Conservation (phyloP, 2,888 invertebrate genomes). For the Cataglyphis livida region DNA sequence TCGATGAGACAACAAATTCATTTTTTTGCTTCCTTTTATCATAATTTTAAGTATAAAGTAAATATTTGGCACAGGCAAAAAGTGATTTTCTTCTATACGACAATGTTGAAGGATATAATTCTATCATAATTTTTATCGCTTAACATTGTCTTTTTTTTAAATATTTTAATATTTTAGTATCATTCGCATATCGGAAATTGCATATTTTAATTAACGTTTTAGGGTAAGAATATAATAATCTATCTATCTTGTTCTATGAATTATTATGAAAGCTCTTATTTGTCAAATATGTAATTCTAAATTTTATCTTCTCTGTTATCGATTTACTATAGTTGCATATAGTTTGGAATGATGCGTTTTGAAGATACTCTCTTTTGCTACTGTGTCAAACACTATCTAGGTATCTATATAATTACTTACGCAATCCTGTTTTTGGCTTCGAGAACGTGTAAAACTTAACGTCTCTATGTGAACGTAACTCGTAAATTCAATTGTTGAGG, state of each 20-base stretch:
- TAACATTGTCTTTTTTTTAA: not conserved
- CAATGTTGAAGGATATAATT: not conserved
- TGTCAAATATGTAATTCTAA: not conserved
- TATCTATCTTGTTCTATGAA: not conserved
- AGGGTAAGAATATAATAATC: constrained; percentile 17
- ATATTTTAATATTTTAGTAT: not conserved
- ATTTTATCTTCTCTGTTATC: not conserved
- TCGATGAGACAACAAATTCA: constrained; percentile 22
- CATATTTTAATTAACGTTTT: constrained; percentile 10
- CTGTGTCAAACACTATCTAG: not conserved
- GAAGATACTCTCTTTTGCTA: constrained; percentile 5
- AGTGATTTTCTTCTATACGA: not conserved
- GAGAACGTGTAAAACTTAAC: not conserved
- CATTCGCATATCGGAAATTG: not conserved
- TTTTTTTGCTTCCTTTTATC: not conserved
- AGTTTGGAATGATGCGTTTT: constrained; percentile 5
- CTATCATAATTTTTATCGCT: not conserved
- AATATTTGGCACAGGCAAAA: constrained; percentile 30
- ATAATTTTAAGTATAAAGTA: constrained; percentile 15
- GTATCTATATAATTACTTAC: not conserved
- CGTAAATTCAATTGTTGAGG: constrained; percentile 84
- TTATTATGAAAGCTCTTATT: constrained; percentile 2
- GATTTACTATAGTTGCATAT: not conserved
- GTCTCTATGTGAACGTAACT: not conserved
- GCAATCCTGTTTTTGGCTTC: not conserved